Conservation (phyloP, 2,797 vertebrate genomes). For the Lycodopsis pacificus region DNA sequence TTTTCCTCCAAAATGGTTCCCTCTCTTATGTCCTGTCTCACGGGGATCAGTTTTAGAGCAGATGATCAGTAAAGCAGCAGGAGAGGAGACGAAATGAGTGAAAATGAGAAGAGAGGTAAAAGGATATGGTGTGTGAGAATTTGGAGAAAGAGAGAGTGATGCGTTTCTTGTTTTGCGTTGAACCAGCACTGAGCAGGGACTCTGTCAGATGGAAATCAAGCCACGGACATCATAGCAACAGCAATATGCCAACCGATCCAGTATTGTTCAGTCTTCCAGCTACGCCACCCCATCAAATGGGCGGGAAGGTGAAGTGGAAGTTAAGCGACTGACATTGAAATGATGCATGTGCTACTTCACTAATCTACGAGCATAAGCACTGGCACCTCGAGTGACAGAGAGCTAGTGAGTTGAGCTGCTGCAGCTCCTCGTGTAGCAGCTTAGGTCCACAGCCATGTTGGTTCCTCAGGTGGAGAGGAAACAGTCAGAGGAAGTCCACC, state of each 20-base stretch:
- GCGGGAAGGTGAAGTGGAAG: constrained; percentile 49
- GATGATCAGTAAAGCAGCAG: constrained; percentile 38
- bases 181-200: constrained; percentile 47
- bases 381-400: constrained; percentile 40
- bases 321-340: constrained; percentile 44
- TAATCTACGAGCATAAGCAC: constrained; percentile 62
- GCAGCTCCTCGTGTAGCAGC: constrained; percentile 50
- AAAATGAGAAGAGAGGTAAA: constrained; percentile 20
- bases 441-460: constrained; percentile 64
- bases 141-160: constrained; percentile 43
- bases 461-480: constrained; percentile 57
- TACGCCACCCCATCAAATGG: constrained; percentile 23
- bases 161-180: constrained; percentile 47
- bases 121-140: constrained; percentile 39
- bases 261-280: constrained; percentile 54
- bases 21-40: constrained; percentile 59
- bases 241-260: constrained; percentile 56
- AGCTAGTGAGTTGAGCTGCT: constrained; percentile 39
- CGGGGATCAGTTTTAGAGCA: constrained; percentile 47
- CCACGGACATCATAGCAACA: constrained; percentile 50
- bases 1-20: constrained; percentile 73
- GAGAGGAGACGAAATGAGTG: background rate
- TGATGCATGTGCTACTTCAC: constrained; percentile 40
- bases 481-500: constrained; percentile 61
- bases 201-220: constrained; percentile 55